A percentile compares a stretch with the other conserved stretches of the same genome.
Evolutionary conservation across 2,888 invertebrate species (phyloP).

Genomic region (Parnassius orleans): DNA sequence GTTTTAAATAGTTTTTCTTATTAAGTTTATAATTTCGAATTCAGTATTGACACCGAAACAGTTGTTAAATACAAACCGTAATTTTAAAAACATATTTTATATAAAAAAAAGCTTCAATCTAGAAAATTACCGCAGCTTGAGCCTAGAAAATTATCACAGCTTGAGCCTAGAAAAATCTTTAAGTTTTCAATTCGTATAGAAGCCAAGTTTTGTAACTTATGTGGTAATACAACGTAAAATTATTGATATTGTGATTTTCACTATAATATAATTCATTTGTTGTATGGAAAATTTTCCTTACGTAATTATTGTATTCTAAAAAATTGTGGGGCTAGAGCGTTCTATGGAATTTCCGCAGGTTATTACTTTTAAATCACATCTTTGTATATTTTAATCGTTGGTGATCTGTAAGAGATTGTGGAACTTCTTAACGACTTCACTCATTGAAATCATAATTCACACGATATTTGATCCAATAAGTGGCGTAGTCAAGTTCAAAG

Average conservation of each 20-base stretch:
- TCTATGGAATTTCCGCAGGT: background rate
- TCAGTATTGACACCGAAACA: slow-evolving; percentile 52
- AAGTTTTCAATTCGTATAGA: no score
- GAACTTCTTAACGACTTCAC: no score
- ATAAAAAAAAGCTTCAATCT: slow-evolving; percentile 61
- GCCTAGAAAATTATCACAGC: slow-evolving; percentile 53
- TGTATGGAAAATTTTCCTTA: background rate
- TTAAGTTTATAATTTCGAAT: slow-evolving; percentile 39
- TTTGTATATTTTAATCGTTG: no score
- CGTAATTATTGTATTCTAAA: background rate
- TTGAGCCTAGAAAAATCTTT: slow-evolving; percentile 19
- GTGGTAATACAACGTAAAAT: no score
- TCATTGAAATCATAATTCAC: no score
- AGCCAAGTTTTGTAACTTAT: no score
- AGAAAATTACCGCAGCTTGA: slow-evolving; percentile 49
- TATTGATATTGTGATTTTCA: background rate
- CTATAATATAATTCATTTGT: slow-evolving; percentile 1
- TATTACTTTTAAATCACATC: no score
- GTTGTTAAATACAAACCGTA: slow-evolving; percentile 51
- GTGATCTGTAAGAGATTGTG: no score
- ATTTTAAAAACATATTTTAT: slow-evolving; percentile 58
- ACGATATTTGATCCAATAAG: no score
- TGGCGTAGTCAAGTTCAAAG: no score
- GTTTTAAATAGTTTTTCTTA: no score
- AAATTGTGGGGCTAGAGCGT: background rate